Percentiles rank a stretch among this genome's conserved stretches.
Conservation (phyloP, 1,140 invertebrate species). For the Thaumatotibia leucotreta region DNA sequence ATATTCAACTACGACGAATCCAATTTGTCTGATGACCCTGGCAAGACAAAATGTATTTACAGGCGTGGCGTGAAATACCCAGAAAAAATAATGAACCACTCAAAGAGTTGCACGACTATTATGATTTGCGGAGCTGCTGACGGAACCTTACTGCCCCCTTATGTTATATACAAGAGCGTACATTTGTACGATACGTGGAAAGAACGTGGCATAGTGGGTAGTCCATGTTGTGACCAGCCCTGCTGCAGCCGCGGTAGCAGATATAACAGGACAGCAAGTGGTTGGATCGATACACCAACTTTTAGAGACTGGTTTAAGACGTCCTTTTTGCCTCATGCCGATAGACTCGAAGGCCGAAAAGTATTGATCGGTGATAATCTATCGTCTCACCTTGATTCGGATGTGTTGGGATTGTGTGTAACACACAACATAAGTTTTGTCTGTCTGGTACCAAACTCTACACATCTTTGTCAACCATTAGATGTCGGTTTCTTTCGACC, state of each 20-base stretch:
- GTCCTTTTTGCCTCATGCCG: no score
- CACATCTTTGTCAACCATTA: constrained; percentile 21
- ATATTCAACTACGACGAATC: neutral
- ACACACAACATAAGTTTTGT: constrained; percentile 43
- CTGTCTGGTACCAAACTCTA: constrained; percentile 41
- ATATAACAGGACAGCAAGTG: constrained; percentile 36
- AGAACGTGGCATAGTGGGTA: neutral
- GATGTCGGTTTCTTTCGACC: neutral
- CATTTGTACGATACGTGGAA: constrained; percentile 21
- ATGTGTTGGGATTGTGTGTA: neutral
- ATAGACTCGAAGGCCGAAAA: no score
- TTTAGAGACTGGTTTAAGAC: constrained; percentile 58
- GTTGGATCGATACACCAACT: constrained; percentile 48
- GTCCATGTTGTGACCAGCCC: constrained; percentile 13
- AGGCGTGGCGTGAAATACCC: neutral
- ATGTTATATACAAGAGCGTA: constrained; percentile 17
- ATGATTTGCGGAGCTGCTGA: constrained; percentile 18
- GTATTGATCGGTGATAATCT: no score
- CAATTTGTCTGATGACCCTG: neutral
- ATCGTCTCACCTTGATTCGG: constrained; percentile 16
- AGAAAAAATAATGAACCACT: constrained; percentile 11
- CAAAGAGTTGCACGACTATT: constrained; percentile 12
- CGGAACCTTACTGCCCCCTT: constrained; percentile 16
- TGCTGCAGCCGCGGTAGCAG: constrained; percentile 14
- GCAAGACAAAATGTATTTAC: no score